phyloP scores from a whole-genome alignment of 1,140 invertebrate genomes.

The fruit fly (Drosophila melanogaster) region Release_6_plus_ISO1_MT NC_004354.4:7602001-7602500 shows the following conservation, averaged over 20 bases:
- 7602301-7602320: slow-evolving; percentile 18
- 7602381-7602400: slow-evolving; percentile 30
- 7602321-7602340: slow-evolving; percentile 12
- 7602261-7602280: slow-evolving; percentile 52
- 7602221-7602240: slow-evolving; percentile 19
- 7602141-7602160: too few species aligned
- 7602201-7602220: slow-evolving; percentile 3
- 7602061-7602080: too few species aligned
- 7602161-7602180: too few species aligned
- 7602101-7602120: too few species aligned
- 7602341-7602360: slow-evolving; percentile 75
- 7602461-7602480: slow-evolving; percentile 58
- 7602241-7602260: slow-evolving; percentile 61
- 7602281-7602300: slow-evolving; percentile 53
- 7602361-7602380: slow-evolving; percentile 28
- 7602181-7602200: too few species aligned
- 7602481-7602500: slow-evolving; percentile 72
- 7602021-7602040: too few species aligned
- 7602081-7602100: too few species aligned
- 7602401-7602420: slow-evolving; percentile 29
- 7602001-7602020: too few species aligned
- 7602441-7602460: slow-evolving; percentile 51
- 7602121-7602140: too few species aligned
- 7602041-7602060: too few species aligned
- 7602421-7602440: slow-evolving; percentile 52